Percentiles rank a stretch among this genome's conserved stretches.
Conservation (phyloP, 2,113 vertebrate species). For the Xiphophorus maculatus region DNA sequence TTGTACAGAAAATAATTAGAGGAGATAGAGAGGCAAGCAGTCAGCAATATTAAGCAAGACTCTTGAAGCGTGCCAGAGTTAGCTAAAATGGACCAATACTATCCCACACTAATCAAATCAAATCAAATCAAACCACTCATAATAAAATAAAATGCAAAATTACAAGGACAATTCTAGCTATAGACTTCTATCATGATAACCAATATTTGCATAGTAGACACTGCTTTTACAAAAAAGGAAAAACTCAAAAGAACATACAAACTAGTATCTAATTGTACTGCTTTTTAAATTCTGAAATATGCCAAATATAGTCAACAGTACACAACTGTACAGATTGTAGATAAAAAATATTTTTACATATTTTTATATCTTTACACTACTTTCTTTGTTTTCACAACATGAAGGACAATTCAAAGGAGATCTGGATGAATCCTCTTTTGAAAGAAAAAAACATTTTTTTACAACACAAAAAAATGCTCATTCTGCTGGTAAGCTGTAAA, state of each 20-base stretch:
- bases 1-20: conserved; percentile 89
- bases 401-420: conserved; percentile 36
- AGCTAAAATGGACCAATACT: conserved; percentile 82
- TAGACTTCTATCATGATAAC: conserved; percentile 82
- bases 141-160: conserved; percentile 74
- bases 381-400: conserved; percentile 54
- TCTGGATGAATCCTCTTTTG: conserved; percentile 11
- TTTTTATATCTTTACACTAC: conserved; percentile 70
- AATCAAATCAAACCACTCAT: conserved; percentile 78
- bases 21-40: conserved; percentile 87
- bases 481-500: conserved; percentile 44
- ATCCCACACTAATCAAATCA: conserved; percentile 75
- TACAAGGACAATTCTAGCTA: conserved; percentile 83
- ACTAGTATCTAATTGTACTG: conserved; percentile 73
- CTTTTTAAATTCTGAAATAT: conserved; percentile 66
- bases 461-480: conserved; percentile 14
- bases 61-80: conserved; percentile 83
- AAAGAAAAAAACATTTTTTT: conserved; percentile 34
- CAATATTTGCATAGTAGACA: conserved; percentile 98
- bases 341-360: conserved; percentile 63
- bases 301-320: conserved; percentile 74
- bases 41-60: conserved; percentile 82
- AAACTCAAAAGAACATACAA: conserved; percentile 72
- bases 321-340: conserved; percentile 74
- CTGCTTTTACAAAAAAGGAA: conserved; percentile 81